These are phyloP conservation scores for Tiliacea citrago DNA, from an alignment of 2,888 invertebrate genomes.

Conservation along the genomic window DNA sequence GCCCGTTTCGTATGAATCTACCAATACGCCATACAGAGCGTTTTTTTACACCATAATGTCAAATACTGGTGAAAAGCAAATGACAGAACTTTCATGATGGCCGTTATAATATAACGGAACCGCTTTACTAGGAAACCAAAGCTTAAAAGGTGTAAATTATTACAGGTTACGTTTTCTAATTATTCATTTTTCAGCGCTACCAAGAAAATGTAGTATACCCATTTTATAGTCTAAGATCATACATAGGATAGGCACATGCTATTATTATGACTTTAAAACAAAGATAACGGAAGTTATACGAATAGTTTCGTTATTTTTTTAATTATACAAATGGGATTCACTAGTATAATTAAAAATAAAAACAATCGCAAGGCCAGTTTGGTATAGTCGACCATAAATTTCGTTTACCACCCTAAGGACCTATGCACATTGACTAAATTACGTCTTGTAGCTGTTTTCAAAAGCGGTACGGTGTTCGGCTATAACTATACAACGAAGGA, in stretches of 20 bases:
- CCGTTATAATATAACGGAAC: background rate
- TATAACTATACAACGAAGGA: slow-evolving; percentile 30
- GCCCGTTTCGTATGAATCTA: too few species aligned
- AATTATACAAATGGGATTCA: background rate
- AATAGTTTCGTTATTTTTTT: background rate
- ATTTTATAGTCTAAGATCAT: too few species aligned
- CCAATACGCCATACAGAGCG: too few species aligned
- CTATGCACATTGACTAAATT: background rate
- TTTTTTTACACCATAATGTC: background rate
- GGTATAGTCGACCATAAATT: background rate
- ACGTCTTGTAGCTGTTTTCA: background rate
- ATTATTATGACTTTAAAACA: background rate
- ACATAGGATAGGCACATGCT: too few species aligned
- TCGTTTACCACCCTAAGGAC: background rate
- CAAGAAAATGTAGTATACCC: background rate
- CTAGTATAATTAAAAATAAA: background rate
- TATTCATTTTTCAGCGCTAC: background rate
- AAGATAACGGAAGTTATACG: background rate
- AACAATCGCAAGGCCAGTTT: background rate
- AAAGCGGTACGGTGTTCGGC: background rate
- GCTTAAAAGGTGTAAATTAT: background rate
- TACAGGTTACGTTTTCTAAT: background rate
- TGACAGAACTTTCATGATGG: background rate
- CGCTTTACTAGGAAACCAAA: background rate
- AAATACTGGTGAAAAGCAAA: background rate